A percentile compares a stretch with the other conserved stretches of the same genome.
phyloP scores from a whole-genome alignment of 2,888 invertebrate genomes.

The Phorcus lineatus region DNA sequence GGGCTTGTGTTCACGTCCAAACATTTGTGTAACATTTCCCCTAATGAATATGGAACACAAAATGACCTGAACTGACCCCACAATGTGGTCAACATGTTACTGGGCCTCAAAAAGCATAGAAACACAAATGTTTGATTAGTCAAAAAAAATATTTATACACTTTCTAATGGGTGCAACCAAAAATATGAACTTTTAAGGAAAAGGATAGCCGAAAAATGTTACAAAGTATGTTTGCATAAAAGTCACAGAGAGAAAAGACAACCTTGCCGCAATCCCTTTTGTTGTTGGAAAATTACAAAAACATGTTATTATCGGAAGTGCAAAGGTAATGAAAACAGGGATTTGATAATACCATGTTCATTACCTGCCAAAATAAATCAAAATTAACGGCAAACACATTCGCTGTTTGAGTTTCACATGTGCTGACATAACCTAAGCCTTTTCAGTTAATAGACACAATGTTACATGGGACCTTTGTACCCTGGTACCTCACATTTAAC shows the following conservation, averaged over 20 bases:
- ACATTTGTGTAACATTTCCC: conserved; percentile 6
- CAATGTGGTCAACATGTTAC: neutral
- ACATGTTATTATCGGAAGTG: conserved; percentile 8
- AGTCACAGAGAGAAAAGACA: neutral
- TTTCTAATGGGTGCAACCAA: conserved; percentile 6
- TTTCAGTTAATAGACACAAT: no score
- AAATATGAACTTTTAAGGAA: conserved; percentile 6
- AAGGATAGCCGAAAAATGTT: neutral
- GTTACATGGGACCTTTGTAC: no score
- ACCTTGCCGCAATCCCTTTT: neutral
- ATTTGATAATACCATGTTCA: neutral
- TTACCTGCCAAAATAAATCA: conserved; percentile 20
- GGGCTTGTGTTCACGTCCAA: neutral
- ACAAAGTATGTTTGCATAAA: neutral
- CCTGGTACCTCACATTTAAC: no score
- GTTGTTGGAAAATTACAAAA: neutral
- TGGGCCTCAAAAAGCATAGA: neutral
- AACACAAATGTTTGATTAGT: neutral
- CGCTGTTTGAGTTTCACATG: neutral
- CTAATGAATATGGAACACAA: neutral
- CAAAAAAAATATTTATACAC: neutral
- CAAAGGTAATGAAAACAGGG: neutral
- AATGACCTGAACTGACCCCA: neutral
- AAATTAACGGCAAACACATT: conserved; percentile 11
- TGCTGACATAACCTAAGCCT: conserved; percentile 4